Percentiles rank a stretch among this genome's conserved stretches.
These are phyloP conservation scores for Drosophila equinoxialis DNA, from an alignment of 1,140 invertebrate genomes.

Conservation along the genomic window DNA sequence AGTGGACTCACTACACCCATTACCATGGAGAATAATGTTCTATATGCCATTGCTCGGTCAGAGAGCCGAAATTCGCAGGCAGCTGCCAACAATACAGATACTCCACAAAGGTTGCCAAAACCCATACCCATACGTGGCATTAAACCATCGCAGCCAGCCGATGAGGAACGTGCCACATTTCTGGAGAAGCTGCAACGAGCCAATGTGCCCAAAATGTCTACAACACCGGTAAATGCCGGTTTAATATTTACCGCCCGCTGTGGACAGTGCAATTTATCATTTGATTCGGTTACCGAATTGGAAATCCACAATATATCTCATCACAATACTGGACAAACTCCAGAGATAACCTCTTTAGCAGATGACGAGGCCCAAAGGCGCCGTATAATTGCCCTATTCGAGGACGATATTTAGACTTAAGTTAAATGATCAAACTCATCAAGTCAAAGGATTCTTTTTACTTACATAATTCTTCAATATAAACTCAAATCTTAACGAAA, in stretches of 20 bases:
- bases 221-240: conserved; percentile 2
- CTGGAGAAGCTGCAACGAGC: conserved; percentile 73
- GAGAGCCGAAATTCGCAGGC: conserved; percentile 61
- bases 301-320: conserved; percentile 71
- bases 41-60: conserved; percentile 73
- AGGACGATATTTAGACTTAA: conserved; percentile 66
- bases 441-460: background rate
- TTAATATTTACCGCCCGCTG: conserved; percentile 68
- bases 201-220: conserved; percentile 26
- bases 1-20: conserved; percentile 61
- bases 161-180: conserved; percentile 60
- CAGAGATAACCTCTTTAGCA: conserved; percentile 16
- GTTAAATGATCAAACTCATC: conserved; percentile 6
- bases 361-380: conserved; percentile 63
- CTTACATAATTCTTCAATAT: background rate
- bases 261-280: conserved; percentile 67
- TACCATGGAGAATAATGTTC: conserved; percentile 69
- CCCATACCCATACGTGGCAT: conserved; percentile 62
- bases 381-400: conserved; percentile 77
- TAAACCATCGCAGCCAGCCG: background rate
- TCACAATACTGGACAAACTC: conserved; percentile 56
- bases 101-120: conserved; percentile 54
- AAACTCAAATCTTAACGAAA: conserved; percentile 1
- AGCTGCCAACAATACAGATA: conserved; percentile 14
- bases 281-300: conserved; percentile 66